Percentiles rank a stretch among this genome's conserved stretches.
Conservation (phyloP, 2,797 vertebrate species). For the Argentina silus region DNA sequence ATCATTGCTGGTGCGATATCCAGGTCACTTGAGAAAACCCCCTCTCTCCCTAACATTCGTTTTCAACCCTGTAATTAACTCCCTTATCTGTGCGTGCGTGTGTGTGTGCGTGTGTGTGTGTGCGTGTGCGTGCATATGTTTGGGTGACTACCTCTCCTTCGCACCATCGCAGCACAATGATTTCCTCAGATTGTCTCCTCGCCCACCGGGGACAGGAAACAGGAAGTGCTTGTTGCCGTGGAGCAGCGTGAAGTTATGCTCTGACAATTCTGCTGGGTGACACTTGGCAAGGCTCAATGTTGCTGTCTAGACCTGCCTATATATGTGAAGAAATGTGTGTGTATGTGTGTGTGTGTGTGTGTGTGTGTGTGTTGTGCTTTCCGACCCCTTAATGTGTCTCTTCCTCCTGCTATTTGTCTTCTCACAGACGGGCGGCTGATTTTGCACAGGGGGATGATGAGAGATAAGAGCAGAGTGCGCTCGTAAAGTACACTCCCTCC, state of each 20-base stretch:
- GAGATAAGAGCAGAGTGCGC: constrained; percentile 44
- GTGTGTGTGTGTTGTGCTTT: constrained; percentile 48
- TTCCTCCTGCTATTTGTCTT: constrained; percentile 74
- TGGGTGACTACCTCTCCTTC: constrained; percentile 33
- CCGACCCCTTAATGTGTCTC: constrained; percentile 65
- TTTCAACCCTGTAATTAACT: neutral
- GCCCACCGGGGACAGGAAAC: constrained; percentile 57
- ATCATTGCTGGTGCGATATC: neutral
- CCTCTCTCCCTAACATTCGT: too few relatives aligned
- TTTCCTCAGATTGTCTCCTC: constrained; percentile 76
- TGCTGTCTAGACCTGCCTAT: constrained; percentile 50
- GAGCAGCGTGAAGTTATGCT: constrained; percentile 55
- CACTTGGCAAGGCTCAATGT: constrained; percentile 60
- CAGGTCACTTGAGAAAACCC: too few relatives aligned
- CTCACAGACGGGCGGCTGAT: constrained; percentile 54
- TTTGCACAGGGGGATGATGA: constrained; percentile 43
- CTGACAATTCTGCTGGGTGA: constrained; percentile 62
- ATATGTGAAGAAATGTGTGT: constrained; percentile 48
- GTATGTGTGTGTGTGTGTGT: constrained; percentile 34
- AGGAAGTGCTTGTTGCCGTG: constrained; percentile 69
- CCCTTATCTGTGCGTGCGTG: neutral
- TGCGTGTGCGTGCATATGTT: neutral
- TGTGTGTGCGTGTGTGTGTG: neutral
- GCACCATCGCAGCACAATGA: constrained; percentile 47
- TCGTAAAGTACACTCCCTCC: constrained; percentile 39